A percentile compares a stretch with the other conserved stretches of the same genome.
Evolutionary conservation across 64 coral and sea anemone species (phyloP).

Genomic region (Dendronephthya gigantea): DNA sequence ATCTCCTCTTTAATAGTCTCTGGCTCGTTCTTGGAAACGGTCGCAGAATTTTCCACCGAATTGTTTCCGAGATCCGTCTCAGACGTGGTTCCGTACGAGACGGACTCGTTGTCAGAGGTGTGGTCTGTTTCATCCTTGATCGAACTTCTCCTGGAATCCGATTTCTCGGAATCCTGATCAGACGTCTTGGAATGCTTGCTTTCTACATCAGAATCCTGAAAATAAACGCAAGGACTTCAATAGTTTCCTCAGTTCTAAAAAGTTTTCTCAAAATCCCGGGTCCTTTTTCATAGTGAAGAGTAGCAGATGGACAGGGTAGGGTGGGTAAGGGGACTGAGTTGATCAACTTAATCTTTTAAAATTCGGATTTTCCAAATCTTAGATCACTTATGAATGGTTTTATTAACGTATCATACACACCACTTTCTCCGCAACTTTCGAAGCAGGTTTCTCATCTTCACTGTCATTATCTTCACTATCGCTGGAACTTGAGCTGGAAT

Average conservation of each 20-base stretch:
- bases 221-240: no score
- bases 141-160: not conserved
- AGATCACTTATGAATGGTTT: no score
- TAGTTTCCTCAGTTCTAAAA: no score
- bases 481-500: not conserved
- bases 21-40: not conserved
- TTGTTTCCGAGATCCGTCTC: not conserved
- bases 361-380: no score
- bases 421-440: not conserved
- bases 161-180: not conserved
- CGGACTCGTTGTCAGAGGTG: not conserved
- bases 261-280: no score
- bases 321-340: no score
- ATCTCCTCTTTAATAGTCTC: not conserved
- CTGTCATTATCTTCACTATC: not conserved
- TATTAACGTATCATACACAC: no score
- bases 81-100: not conserved
- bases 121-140: not conserved
- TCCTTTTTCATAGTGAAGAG: no score
- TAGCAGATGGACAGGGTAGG: no score
- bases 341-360: no score
- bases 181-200: not conserved
- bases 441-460: not conserved
- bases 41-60: not conserved
- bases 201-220: not conserved